A percentile compares a stretch with the other conserved stretches of the same genome.
Conservation (phyloP, 2,113 vertebrate genomes). For the Aegithalos caudatus region DNA sequence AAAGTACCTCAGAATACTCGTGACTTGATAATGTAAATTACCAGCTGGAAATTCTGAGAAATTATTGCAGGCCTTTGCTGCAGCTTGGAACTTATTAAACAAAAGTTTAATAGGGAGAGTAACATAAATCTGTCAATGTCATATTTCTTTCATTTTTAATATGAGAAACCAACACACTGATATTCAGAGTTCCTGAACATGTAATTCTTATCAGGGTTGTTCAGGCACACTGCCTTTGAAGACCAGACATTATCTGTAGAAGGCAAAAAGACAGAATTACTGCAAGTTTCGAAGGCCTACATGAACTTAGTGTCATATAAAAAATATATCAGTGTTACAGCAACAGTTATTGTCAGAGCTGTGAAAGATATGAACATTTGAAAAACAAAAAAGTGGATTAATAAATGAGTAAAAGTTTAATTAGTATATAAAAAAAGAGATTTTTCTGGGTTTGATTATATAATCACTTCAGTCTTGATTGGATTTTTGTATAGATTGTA, state of each 20-base stretch:
- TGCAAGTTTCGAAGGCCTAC: background rate
- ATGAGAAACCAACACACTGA: background rate
- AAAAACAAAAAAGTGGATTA: background rate
- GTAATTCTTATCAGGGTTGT: background rate
- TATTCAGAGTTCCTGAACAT: background rate
- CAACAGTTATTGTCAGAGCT: background rate
- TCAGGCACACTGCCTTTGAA: background rate
- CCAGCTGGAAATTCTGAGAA: background rate
- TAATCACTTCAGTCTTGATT: background rate
- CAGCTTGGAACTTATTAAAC: background rate
- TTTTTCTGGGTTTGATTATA: background rate
- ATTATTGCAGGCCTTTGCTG: background rate
- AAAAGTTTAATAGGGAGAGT: background rate
- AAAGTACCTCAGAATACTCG: background rate
- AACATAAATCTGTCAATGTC: background rate
- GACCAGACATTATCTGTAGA: background rate
- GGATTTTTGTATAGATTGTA: background rate
- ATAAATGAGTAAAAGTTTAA: background rate
- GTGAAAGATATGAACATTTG: background rate
- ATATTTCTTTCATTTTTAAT: background rate
- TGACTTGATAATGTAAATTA: background rate
- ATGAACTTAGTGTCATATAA: background rate
- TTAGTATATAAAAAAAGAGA: background rate
- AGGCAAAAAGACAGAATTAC: background rate
- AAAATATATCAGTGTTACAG: background rate